Percentiles rank a stretch among this genome's conserved stretches.
Conservation (phyloP, 2,888 invertebrate species). For the Drosophila emarginata region DNA sequence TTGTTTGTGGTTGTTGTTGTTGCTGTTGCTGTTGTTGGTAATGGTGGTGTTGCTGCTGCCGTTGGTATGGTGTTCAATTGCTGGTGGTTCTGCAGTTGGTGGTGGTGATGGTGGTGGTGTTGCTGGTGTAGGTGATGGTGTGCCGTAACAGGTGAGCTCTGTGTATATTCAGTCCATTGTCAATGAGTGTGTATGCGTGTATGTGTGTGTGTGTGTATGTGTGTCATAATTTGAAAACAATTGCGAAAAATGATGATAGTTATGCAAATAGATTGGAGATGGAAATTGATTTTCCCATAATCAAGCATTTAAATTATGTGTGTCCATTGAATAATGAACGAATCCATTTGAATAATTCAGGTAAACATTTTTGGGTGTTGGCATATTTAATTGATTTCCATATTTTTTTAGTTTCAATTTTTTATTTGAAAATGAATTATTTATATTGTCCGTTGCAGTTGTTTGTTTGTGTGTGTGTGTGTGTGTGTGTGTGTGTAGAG, state of each 20-base stretch:
- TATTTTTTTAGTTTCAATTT: conserved; percentile 11
- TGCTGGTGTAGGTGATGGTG: conserved; percentile 78
- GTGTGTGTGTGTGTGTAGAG: conserved; percentile 24
- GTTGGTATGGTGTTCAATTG: conserved; percentile 72
- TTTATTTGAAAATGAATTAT: conserved; percentile 29
- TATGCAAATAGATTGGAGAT: conserved; percentile 9
- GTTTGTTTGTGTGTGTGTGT: conserved; percentile 16
- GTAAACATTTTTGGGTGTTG: conserved; percentile 53
- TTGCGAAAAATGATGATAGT: conserved; percentile 15
- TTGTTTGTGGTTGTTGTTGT: conserved; percentile 62
- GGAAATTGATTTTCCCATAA: conserved; percentile 41
- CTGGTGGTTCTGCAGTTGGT: conserved; percentile 55
- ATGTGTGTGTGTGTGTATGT: conserved; percentile 18
- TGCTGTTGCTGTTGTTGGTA: conserved; percentile 58
- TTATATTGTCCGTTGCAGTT: conserved; percentile 30
- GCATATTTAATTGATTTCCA: conserved; percentile 46
- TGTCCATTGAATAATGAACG: conserved; percentile 56
- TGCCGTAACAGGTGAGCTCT: conserved; percentile 82
- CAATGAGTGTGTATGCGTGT: conserved; percentile 23
- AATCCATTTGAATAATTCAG: conserved; percentile 66
- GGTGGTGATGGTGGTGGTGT: conserved; percentile 62
- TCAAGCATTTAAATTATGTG: conserved; percentile 64
- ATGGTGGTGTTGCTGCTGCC: conserved; percentile 83
- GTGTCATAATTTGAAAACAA: conserved; percentile 33
- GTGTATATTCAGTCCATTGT: conserved; percentile 19